These are phyloP conservation scores for Eristalinus aeneus DNA, from an alignment of 2,888 invertebrate species.

Conservation along the genomic window DNA sequence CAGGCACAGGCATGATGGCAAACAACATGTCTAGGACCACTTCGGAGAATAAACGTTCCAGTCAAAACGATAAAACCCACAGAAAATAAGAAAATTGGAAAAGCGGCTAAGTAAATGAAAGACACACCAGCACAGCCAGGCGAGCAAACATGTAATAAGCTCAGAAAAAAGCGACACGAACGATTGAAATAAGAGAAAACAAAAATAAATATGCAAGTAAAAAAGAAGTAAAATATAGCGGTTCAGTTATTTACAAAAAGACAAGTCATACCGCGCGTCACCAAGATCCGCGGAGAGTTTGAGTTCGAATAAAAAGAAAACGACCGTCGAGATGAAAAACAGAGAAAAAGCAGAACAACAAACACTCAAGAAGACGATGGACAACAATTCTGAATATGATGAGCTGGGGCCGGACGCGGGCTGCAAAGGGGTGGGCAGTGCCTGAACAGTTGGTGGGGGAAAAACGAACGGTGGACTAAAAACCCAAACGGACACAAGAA, in stretches of 20 bases:
- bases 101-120: slow-evolving; percentile 73
- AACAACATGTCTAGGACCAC: slow-evolving; percentile 68
- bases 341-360: slow-evolving; percentile 66
- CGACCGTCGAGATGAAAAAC: slow-evolving; percentile 50
- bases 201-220: slow-evolving; percentile 66
- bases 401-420: not conserved
- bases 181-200: slow-evolving; percentile 67
- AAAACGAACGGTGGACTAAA: slow-evolving; percentile 48
- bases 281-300: not conserved
- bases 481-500: slow-evolving; percentile 69
- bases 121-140: slow-evolving; percentile 71
- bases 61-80: slow-evolving; percentile 67
- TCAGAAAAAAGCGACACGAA: slow-evolving; percentile 63
- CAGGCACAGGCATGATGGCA: slow-evolving; percentile 46
- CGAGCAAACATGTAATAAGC: slow-evolving; percentile 70
- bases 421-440: too few relatives aligned
- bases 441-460: not conserved
- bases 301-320: not conserved
- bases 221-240: slow-evolving; percentile 68
- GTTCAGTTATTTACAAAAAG: slow-evolving; percentile 70
- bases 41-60: slow-evolving; percentile 66
- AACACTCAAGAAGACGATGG: slow-evolving; percentile 63
- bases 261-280: not conserved
- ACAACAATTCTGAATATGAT: slow-evolving; percentile 51
- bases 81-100: slow-evolving; percentile 70